Conservation (phyloP, 2,888 invertebrate genomes). For the Rhamnusium bicolor region DNA sequence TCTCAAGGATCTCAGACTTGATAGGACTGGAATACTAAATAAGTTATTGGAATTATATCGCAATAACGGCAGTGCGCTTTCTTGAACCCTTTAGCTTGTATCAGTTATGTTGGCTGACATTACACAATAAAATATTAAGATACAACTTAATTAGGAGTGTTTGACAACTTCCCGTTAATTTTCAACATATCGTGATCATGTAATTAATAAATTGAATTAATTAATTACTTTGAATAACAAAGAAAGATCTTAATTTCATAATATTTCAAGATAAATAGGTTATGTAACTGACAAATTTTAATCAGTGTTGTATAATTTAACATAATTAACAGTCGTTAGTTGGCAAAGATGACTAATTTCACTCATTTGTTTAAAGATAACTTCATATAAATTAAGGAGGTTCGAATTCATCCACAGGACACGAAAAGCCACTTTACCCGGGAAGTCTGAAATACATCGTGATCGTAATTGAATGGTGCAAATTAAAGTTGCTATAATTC, state of each 20-base stretch:
- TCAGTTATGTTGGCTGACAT: neutral
- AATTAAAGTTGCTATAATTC: too few relatives aligned
- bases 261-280: neutral
- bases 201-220: constrained; percentile 12
- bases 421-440: too few relatives aligned
- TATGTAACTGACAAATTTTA: neutral
- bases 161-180: constrained; percentile 20
- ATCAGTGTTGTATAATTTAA: neutral
- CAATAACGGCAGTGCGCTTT: constrained; percentile 18
- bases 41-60: constrained; percentile 5
- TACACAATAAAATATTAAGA: constrained; percentile 5
- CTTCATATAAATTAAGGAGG: too few relatives aligned
- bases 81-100: neutral
- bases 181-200: neutral
- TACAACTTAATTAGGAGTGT: neutral
- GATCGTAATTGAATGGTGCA: too few relatives aligned
- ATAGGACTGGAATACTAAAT: constrained; percentile 27
- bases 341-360: neutral
- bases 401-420: too few relatives aligned
- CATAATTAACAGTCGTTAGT: neutral
- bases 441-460: too few relatives aligned
- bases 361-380: neutral
- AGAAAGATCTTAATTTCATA: neutral
- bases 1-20: constrained; percentile 31
- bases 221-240: constrained; percentile 1